phyloP scores from a whole-genome alignment of 2,888 invertebrate species.

The Plagodis pulveraria region DNA sequence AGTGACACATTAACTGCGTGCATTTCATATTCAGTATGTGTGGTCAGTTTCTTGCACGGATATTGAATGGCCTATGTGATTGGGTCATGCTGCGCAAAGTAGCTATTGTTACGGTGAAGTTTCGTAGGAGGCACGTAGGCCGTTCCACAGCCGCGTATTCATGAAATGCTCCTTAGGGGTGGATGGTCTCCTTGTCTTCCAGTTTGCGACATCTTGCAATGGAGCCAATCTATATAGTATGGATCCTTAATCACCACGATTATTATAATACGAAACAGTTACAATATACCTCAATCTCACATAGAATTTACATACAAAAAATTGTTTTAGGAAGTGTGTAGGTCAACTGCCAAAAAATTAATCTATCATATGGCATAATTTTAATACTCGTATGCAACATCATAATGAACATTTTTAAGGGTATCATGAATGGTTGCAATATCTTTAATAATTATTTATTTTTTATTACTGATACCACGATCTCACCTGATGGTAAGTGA shows the following conservation, averaged over 20 bases:
- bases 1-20: slow-evolving; percentile 80
- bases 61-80: slow-evolving; percentile 68
- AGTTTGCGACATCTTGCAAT: slow-evolving; percentile 11
- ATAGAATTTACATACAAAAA: no score
- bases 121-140: slow-evolving; percentile 50
- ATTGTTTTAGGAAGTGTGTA: no score
- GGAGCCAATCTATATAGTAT: background rate
- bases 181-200: slow-evolving; percentile 13
- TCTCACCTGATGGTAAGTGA: no score
- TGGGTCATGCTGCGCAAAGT: slow-evolving; percentile 60
- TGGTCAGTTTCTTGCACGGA: slow-evolving; percentile 77
- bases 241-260: background rate
- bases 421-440: no score
- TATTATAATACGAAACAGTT: background rate
- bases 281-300: no score
- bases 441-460: no score
- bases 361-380: no score
- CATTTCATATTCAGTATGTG: slow-evolving; percentile 81
- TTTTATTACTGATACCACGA: no score
- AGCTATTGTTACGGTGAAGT: slow-evolving; percentile 50
- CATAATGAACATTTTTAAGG: no score
- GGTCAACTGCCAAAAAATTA: no score
- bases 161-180: slow-evolving; percentile 23
- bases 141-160: slow-evolving; percentile 20
- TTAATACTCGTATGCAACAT: no score